Evolutionary conservation across 2,888 invertebrate species (phyloP), one percentile per base, ranked within the genome.

Genomic region (Ochlodes sylvanus): DNA sequence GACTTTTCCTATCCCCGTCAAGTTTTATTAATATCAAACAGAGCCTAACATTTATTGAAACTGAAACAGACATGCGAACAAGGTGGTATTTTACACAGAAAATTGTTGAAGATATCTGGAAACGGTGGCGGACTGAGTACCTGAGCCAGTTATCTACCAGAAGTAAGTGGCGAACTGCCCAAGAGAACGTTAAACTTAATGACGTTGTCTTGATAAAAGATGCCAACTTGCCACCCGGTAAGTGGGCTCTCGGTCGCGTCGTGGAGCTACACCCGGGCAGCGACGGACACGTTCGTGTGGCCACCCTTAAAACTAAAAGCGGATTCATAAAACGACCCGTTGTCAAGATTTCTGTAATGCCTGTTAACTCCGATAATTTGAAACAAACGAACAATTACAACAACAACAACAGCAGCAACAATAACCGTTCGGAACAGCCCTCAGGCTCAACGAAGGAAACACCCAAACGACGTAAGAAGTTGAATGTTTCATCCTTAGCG

Each of bases 1-100:
- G 67, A 69, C n/a, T n/a, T 21, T 71, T 42, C 15, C 38, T 72
- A 19, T 69, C 72, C 32, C 73, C 72, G 38, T 64, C 64, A 6
- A 70, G 70, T n/a, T 72, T 72, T 38, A 34, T 34, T 34, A 34
- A 34, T 7, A 34, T 42, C 69, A 44, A 71, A 63, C n/a, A 63
- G 63, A 12, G 63, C 41, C 6, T 63, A 56, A 38, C 54, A 12
- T 17, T 69, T 7, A 52, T 66, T 9, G 64, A 72, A 21, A 72
- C 71, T 3, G 64, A 69, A 56, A 62, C 54, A 38, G 71, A 71
- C 34, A 34, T 34, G 34, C 34, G 34, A 7, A 34, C 34, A 9
- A 34, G 34, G 34, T 34, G 34, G 34, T 34, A 34, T 9, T 34
- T 34, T 34, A 34, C 34, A 34, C 34, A 34, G 9, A 34, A 34